These are phyloP conservation scores for Mixornis gularis DNA, from an alignment of 2,113 vertebrate genomes.

Conservation along the genomic window DNA sequence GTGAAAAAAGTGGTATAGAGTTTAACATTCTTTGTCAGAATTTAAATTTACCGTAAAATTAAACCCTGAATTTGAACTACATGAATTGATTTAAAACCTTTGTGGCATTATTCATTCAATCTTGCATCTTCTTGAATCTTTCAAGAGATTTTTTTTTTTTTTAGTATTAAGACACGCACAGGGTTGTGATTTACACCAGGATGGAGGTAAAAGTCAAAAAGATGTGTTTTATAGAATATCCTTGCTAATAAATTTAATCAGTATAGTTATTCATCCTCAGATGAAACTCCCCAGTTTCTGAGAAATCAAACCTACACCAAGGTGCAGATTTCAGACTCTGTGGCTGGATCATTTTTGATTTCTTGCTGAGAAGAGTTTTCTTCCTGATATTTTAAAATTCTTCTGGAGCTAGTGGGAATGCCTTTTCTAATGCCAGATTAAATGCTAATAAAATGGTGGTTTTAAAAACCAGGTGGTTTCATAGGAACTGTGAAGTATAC, in stretches of 20 bases:
- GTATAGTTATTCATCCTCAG: neutral
- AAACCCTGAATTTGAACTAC: neutral
- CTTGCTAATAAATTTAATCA: neutral
- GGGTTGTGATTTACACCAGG: fast-evolving
- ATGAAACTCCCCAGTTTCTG: neutral
- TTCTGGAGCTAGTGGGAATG: neutral
- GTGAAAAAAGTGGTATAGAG: fast-evolving
- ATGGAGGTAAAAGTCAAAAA: neutral
- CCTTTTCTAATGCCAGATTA: neutral
- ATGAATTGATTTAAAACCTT: neutral
- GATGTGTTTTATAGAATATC: neutral
- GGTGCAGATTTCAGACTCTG: neutral
- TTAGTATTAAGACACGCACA: neutral
- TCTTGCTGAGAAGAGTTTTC: neutral
- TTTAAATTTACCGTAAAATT: neutral
- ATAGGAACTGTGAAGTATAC: neutral
- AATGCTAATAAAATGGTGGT: neutral
- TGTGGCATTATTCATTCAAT: neutral
- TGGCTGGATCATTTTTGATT: neutral
- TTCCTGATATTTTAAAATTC: neutral
- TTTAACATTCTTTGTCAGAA: neutral
- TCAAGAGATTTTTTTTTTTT: neutral
- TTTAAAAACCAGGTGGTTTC: neutral
- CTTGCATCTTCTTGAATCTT: neutral
- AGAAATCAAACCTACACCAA: neutral